Conservation (phyloP, 92 coral and sea anemone genomes). For the Porites evermanni region DNA sequence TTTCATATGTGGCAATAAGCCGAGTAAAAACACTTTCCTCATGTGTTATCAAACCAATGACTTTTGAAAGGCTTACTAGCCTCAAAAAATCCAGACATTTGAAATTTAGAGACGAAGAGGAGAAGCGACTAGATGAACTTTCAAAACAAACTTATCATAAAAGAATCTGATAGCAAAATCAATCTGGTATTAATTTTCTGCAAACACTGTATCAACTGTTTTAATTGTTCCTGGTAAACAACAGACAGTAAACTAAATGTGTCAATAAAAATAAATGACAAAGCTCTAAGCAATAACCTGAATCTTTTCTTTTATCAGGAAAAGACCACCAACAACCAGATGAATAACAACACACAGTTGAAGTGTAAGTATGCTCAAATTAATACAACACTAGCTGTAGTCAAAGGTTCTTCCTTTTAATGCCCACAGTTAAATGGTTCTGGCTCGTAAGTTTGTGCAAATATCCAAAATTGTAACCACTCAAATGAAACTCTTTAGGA, state of each 20-base stretch:
- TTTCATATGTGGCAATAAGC: conserved; percentile 72
- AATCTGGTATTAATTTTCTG: conserved; percentile 16
- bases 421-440: conserved; percentile 29
- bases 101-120: conserved; percentile 48
- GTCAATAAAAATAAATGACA: conserved; percentile 4
- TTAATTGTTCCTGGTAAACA: conserved; percentile 1
- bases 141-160: conserved; percentile 34
- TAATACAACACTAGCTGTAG: conserved; percentile 21
- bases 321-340: conserved; percentile 32
- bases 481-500: too few species aligned
- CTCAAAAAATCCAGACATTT: conserved; percentile 38
- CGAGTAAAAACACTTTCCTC: conserved; percentile 68
- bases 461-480: conserved; percentile 1
- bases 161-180: conserved; percentile 11
- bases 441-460: conserved; percentile 18
- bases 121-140: conserved; percentile 43
- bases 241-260: conserved; percentile 1
- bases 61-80: conserved; percentile 53
- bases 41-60: conserved; percentile 57
- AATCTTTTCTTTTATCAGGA: conserved; percentile 52
- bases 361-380: conserved; percentile 27
- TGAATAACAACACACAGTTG: conserved; percentile 27
- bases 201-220: conserved; percentile 1
- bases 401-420: conserved; percentile 25
- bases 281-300: conserved; percentile 31